Conservation (phyloP, 2,888 invertebrate species). For the Rhamphomyia laevipes region DNA sequence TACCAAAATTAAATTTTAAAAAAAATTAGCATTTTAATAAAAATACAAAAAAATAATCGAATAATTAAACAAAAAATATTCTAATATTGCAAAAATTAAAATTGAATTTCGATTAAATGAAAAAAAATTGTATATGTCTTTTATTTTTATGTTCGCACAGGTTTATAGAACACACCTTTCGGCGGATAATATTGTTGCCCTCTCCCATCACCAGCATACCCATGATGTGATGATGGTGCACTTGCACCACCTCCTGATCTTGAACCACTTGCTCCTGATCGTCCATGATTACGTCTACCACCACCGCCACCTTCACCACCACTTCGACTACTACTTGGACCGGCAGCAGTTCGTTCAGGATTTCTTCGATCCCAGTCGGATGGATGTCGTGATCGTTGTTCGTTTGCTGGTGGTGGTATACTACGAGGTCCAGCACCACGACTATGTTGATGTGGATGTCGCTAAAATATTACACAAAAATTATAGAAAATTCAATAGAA, state of each 20-base stretch:
- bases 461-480: slow-evolving; percentile 24
- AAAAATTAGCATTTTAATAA: no score
- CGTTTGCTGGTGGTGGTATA: slow-evolving; percentile 42
- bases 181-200: slow-evolving; percentile 63
- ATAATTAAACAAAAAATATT: no score
- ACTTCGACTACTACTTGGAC: slow-evolving; percentile 31
- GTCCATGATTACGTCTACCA: slow-evolving; percentile 24
- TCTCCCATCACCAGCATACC: slow-evolving; percentile 54
- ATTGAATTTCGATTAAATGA: not conserved
- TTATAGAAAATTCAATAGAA: not conserved
- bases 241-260: slow-evolving; percentile 35
- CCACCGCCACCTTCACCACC: slow-evolving; percentile 12
- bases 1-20: no score
- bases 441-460: slow-evolving; percentile 34
- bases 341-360: slow-evolving; percentile 15
- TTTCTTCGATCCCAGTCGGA: slow-evolving; percentile 34
- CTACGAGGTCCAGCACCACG: slow-evolving; percentile 36
- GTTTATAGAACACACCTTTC: slow-evolving; percentile 46
- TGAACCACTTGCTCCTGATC: slow-evolving; percentile 31
- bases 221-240: slow-evolving; percentile 39
- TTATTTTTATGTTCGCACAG: slow-evolving; percentile 14
- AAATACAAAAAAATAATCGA: no score
- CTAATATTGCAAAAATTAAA: slow-evolving; percentile 2
- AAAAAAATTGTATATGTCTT: not conserved
- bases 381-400: slow-evolving; percentile 29